Percentiles rank a stretch among this genome's conserved stretches.
phyloP scores from a whole-genome alignment of 1,140 invertebrate genomes.

The Bombyx mori region DNA sequence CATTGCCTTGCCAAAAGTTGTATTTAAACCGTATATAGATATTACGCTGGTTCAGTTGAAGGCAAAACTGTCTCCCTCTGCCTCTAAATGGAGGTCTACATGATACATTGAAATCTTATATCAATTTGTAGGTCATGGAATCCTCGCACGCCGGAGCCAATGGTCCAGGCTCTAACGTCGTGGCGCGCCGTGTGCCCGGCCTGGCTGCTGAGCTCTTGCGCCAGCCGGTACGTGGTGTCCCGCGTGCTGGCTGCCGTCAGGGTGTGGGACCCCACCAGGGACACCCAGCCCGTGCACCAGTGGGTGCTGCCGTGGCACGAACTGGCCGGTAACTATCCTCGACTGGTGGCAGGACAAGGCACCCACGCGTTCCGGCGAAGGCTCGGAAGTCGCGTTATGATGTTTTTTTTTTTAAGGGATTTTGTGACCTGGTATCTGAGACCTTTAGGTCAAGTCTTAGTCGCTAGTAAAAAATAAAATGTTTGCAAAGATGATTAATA shows the following conservation, averaged over 20 bases:
- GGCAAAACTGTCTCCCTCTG: too few species aligned
- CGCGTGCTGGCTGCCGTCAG: constrained; percentile 85
- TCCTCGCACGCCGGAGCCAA: constrained; percentile 78
- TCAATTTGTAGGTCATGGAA: constrained; percentile 73
- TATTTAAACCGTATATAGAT: too few species aligned
- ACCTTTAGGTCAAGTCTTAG: too few species aligned
- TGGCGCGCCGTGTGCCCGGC: constrained; percentile 87
- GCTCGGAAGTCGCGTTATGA: too few species aligned
- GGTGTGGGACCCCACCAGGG: constrained; percentile 94
- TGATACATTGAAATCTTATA: too few species aligned
- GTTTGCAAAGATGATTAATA: too few species aligned
- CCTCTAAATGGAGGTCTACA: too few species aligned
- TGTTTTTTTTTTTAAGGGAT: too few species aligned
- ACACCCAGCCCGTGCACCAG: constrained; percentile 93
- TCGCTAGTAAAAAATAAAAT: too few species aligned
- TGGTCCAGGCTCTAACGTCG: constrained; percentile 84
- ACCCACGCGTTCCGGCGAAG: background rate
- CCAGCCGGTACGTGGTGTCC: constrained; percentile 87
- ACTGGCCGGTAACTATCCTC: constrained; percentile 30
- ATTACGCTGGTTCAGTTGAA: too few species aligned
- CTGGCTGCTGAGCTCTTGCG: constrained; percentile 88
- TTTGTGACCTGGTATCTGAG: too few species aligned
- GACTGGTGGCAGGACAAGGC: background rate
- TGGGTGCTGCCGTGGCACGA: constrained; percentile 96
- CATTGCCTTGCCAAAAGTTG: too few species aligned